These are phyloP conservation scores for Gobius niger DNA, from an alignment of 2,113 vertebrate species.

Conservation along the genomic window DNA sequence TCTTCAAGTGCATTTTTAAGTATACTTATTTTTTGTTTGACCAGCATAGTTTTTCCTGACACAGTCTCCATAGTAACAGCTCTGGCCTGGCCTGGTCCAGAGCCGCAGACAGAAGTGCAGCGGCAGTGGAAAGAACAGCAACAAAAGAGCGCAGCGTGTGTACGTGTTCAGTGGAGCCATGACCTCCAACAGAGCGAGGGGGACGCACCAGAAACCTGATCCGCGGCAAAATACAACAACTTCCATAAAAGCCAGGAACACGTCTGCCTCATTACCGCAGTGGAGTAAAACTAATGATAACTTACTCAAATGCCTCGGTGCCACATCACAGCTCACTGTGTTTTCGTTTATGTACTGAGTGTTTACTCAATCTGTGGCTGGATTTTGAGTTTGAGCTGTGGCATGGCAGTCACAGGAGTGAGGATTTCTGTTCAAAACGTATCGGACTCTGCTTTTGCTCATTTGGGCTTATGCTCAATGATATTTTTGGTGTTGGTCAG, in stretches of 20 bases:
- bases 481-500: no score
- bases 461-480: no score
- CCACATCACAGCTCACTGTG: background rate
- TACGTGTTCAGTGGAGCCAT: constrained; percentile 18
- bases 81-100: constrained; percentile 4
- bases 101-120: constrained; percentile 18
- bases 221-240: background rate
- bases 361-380: no score
- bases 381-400: no score
- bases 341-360: background rate
- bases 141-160: constrained; percentile 18
- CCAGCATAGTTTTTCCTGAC: constrained; percentile 2
- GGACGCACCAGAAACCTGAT: constrained; percentile 15
- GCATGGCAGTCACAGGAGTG: no score
- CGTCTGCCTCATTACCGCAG: constrained; percentile 6
- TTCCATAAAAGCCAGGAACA: constrained; percentile 26
- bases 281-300: background rate
- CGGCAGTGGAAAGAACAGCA: constrained; percentile 35
- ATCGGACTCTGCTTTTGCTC: no score
- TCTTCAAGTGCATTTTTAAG: no score
- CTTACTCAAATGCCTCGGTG: background rate
- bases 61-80: constrained; percentile 19
- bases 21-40: constrained; percentile 9
- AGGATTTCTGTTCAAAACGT: no score
- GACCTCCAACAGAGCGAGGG: constrained; percentile 2